Conservation (phyloP, 1,140 invertebrate species). For the Mactra quadrangularis region DNA sequence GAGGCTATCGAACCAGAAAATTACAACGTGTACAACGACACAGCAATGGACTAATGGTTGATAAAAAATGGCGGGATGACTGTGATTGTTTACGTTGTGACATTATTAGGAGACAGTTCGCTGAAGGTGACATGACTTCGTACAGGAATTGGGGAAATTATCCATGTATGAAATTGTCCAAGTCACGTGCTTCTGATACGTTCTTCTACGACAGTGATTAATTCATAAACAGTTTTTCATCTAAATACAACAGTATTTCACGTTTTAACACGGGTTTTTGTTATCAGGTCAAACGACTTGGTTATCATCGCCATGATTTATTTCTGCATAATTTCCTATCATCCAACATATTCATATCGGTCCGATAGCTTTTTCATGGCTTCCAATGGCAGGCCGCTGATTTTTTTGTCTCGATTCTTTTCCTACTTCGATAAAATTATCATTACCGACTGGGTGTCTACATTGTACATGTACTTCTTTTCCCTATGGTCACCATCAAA, state of each 20-base stretch:
- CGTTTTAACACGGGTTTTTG: neutral
- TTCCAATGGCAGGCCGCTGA: too few species aligned
- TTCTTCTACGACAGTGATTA: constrained; percentile 50
- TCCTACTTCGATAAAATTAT: too few species aligned
- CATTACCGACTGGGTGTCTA: too few species aligned
- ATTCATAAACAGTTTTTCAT: neutral
- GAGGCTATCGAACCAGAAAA: neutral
- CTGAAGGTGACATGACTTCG: constrained; percentile 43
- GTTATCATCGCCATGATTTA: too few species aligned
- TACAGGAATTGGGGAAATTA: constrained; percentile 57
- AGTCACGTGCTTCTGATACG: constrained; percentile 23
- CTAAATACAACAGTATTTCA: neutral
- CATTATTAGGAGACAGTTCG: constrained; percentile 50
- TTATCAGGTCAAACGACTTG: too few species aligned
- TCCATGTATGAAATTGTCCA: constrained; percentile 54
- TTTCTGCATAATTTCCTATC: too few species aligned
- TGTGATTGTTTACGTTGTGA: constrained; percentile 54
- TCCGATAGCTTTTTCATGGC: too few species aligned
- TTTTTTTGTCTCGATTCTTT: too few species aligned
- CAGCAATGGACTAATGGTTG: neutral
- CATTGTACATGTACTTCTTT: too few species aligned
- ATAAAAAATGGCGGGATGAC: constrained; percentile 52
- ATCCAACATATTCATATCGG: too few species aligned
- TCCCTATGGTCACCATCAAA: too few species aligned
- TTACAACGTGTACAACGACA: neutral